These are phyloP conservation scores for Dasypus novemcinctus DNA, from an alignment of 2,113 vertebrate species.

Conservation along the genomic window DNA sequence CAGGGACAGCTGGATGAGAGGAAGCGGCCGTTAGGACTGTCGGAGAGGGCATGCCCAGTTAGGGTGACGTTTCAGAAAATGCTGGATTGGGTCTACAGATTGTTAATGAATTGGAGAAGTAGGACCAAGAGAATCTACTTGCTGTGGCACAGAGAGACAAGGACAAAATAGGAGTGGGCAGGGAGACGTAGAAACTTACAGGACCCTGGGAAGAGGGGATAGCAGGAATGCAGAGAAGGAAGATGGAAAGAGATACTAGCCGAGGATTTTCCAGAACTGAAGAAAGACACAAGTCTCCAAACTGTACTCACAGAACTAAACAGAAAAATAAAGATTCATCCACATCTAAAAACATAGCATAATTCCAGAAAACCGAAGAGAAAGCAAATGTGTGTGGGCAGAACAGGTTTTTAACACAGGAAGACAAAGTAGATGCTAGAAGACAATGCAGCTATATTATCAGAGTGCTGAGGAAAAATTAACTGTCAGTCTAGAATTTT, in stretches of 20 bases:
- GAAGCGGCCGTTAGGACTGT: background rate
- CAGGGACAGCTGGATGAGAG: background rate
- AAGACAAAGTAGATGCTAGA: background rate
- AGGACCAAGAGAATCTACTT: no score
- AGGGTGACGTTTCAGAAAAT: background rate
- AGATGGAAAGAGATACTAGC: background rate
- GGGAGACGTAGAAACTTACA: no score
- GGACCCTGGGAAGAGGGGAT: accelerated
- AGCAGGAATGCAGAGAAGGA: accelerated
- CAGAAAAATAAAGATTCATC: background rate
- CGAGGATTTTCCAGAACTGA: accelerated
- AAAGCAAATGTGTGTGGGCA: background rate
- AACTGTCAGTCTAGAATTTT: background rate
- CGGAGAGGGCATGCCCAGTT: no score
- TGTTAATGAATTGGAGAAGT: background rate
- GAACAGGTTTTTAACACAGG: background rate
- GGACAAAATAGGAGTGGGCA: accelerated
- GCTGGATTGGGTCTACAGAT: background rate
- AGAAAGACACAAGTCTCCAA: background rate
- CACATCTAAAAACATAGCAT: no score
- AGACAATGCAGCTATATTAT: accelerated
- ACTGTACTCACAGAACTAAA: background rate
- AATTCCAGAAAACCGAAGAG: background rate
- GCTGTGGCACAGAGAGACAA: accelerated
- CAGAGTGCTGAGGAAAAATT: no score